Evolutionary conservation across 2,113 vertebrate species (phyloP).

Genomic region (Prionailurus bengalensis): DNA sequence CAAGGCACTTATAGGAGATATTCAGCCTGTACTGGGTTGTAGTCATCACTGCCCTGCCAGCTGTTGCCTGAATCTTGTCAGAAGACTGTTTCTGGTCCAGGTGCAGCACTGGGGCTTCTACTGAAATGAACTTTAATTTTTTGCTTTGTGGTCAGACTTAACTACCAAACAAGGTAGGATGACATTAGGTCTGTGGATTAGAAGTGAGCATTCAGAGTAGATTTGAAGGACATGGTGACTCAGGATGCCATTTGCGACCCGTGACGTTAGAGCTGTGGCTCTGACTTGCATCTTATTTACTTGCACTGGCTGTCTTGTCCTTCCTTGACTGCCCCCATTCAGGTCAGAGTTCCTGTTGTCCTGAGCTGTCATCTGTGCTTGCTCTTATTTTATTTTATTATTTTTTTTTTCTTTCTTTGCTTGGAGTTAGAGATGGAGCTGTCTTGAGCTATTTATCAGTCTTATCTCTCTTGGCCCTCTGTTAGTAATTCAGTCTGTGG

Average conservation of each 20-base stretch:
- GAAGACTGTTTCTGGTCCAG: slow-evolving; percentile 44
- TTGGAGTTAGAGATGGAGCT: slow-evolving; percentile 57
- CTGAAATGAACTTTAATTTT: background rate
- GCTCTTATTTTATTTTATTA: background rate
- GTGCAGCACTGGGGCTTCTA: background rate
- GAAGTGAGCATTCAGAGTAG: background rate
- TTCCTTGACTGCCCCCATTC: slow-evolving; percentile 46
- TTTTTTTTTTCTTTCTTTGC: background rate
- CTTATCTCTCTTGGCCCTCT: slow-evolving; percentile 78
- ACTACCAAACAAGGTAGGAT: background rate
- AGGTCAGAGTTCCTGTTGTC: slow-evolving; percentile 44
- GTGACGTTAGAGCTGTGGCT: background rate
- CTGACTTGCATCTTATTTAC: slow-evolving; percentile 54
- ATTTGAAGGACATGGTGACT: background rate
- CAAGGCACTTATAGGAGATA: background rate
- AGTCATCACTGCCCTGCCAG: slow-evolving; percentile 48
- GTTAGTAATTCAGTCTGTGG: slow-evolving; percentile 80
- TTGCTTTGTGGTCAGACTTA: background rate
- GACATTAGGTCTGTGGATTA: background rate
- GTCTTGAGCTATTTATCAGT: slow-evolving; percentile 79
- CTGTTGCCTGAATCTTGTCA: slow-evolving; percentile 60
- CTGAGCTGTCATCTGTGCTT: background rate
- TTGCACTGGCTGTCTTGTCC: slow-evolving; percentile 32
- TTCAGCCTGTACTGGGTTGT: slow-evolving; percentile 39
- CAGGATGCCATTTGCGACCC: background rate